Evolutionary conservation across 1,140 invertebrate species (phyloP), one percentile per base, ranked within the genome.

Genomic region (Zaprionus davidi): DNA sequence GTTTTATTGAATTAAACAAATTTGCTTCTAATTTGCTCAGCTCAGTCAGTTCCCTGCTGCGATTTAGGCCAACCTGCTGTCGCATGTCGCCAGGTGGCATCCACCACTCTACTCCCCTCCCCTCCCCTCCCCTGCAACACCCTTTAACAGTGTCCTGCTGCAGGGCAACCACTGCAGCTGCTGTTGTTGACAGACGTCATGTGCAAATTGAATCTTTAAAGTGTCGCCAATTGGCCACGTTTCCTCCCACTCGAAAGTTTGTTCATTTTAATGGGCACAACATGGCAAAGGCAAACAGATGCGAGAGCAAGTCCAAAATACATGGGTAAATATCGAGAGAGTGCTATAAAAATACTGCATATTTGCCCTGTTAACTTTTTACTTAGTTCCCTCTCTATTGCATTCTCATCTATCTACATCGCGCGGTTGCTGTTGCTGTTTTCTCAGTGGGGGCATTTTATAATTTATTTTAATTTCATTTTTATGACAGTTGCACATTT

Each of bases 1-100:
- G 59, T 74, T 79, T 73, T 75, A 87, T 88, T 79, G 78, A 81
- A 87, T 84, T 81, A 81, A 83, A 81, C 81, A 88, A 87, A 87
- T 84, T 88, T 84, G 84, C 73, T 84, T 84, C 77, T 84, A 90
- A 88, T 81, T 81, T 76, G 78, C 51, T 20, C 20, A 62, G 46
- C 38, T 76, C 15, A 62, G 41, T 56, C 20, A 3, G 1, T 17
- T 5, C 24, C 71, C 31, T 55, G 22, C 65, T 41, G 59, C 46
- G 11, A 69, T 62, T 55, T 69, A 60, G 71, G 66, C 49, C 71
- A 74, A 17, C 20, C 20, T 62, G 71, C 46, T 36, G 46, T 15
- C 56, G 24, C 38, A 38, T 62, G 28, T 49, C 31, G 17, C 20
- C 63, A 62, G 63, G 56, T 57, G 36, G 38, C 57, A 63, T 31